Evolutionary conservation across 2,888 invertebrate genomes (phyloP), one percentile per base, ranked within the genome.

Genomic region (Aporophyla lueneburgensis): DNA sequence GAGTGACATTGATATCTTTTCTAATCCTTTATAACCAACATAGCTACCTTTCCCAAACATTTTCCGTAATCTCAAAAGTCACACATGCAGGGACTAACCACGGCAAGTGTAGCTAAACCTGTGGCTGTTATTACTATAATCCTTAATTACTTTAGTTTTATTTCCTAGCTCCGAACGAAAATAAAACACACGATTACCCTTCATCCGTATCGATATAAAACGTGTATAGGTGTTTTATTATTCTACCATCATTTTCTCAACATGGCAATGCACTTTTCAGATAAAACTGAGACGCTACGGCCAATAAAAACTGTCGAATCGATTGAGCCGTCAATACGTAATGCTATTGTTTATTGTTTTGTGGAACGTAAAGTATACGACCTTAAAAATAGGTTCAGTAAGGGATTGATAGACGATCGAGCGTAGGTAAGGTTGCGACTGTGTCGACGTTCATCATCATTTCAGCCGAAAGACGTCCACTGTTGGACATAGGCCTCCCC

Each of bases 241-340:
- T 94, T 93, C 93, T 68, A 54, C 83, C 80, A 86, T 91, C 92
- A 91, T 93, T 93, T 88, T 69, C 73, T 78, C 87, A 91, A 95
- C 95, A 95, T 88, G 92, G 93, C 91, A 92, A 90, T 93, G 95
- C 95, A 95, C 95, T 95, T 91, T 89, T 88, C 88, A 89, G 90
- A 93, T 93, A 91, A 91, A 91, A 90, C 88, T 89, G 87, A 90
- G 86, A 85, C 78, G 81, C 66, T 71, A 83, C 24, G 40, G 74
- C 90, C 93, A 93, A 95, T 95, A 95, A 95, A 95, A 93, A 88
- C 88, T 91, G 93, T 90, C 86, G 90, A 87, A 91, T 89, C 92
- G 92, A 92, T 93, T 91, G 92, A 92, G 83, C 88, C 88, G 80
- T 88, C 87, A 85, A 88, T 87, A 85, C 82, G 84, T 87, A 85